Evolutionary conservation across 2,797 vertebrate species (phyloP).

Genomic region (Cottoperca gobio): DNA sequence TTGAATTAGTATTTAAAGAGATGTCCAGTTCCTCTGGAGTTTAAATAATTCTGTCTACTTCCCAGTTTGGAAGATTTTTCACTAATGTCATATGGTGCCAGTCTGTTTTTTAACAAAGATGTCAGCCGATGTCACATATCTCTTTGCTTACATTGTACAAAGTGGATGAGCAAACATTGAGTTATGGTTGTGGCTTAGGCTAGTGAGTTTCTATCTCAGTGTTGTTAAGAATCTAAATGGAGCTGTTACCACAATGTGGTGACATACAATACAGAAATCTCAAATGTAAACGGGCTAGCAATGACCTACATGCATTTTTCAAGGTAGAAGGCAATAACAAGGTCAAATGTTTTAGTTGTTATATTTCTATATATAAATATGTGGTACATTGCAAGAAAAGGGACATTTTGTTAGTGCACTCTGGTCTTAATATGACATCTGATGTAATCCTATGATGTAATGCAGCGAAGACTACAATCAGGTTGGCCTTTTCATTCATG

Average conservation of each 20-base stretch:
- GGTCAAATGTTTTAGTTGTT: conserved; percentile 1
- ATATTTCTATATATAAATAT: conserved; percentile 14
- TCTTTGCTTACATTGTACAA: conserved; percentile 29
- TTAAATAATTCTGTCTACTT: not conserved
- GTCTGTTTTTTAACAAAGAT: conserved; percentile 12
- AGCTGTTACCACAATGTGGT: conserved; percentile 27
- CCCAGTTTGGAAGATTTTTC: conserved; percentile 5
- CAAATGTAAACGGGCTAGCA: conserved; percentile 4
- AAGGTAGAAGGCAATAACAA: not conserved
- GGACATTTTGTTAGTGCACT: conserved; percentile 12
- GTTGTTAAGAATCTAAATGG: conserved; percentile 32
- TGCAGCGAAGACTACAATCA: conserved; percentile 1
- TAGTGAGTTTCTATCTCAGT: conserved; percentile 13
- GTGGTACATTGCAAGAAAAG: not conserved
- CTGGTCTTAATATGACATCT: conserved; percentile 29
- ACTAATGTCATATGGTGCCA: conserved; percentile 28
- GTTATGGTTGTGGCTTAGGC: not conserved
- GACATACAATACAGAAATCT: conserved; percentile 6
- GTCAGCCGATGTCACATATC: conserved; percentile 18
- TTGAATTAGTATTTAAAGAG: not conserved
- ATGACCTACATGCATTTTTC: not conserved
- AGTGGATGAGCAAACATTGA: conserved; percentile 42
- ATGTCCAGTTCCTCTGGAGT: not conserved
- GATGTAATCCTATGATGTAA: conserved; percentile 20
- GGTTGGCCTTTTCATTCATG: conserved; percentile 43